Percentiles rank a stretch among this genome's conserved stretches.
phyloP scores from a whole-genome alignment of 1,140 invertebrate species.

The Pseudobourletiella spinata region DNA sequence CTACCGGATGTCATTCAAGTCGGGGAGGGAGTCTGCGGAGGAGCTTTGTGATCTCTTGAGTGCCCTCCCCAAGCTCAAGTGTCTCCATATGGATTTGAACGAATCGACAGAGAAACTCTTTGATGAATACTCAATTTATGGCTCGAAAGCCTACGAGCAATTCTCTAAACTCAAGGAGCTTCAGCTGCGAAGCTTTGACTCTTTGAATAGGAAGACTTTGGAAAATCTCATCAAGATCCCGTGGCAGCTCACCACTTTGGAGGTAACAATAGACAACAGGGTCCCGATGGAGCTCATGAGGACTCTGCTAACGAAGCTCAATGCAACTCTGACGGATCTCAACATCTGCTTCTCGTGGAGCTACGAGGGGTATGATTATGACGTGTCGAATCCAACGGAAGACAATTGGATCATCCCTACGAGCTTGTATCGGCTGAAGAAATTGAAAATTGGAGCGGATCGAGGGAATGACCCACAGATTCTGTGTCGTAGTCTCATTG shows the following conservation, averaged over 20 bases:
- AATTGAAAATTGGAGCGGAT: not conserved
- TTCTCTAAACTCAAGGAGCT: not conserved
- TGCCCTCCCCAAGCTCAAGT: not conserved
- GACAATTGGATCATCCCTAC: not conserved
- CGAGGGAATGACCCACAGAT: not conserved
- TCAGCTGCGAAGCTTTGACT: not conserved
- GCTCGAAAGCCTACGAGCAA: not conserved
- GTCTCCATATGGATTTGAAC: not conserved
- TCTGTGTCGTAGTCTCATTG: not conserved
- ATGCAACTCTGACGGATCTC: not conserved
- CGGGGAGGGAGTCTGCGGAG: not conserved
- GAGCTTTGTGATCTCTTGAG: not conserved
- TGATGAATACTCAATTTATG: not conserved
- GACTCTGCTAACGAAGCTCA: not conserved
- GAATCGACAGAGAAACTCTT: not conserved
- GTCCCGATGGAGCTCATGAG: not conserved
- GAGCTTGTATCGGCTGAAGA: not conserved
- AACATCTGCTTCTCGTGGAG: not conserved
- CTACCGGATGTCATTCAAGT: not conserved
- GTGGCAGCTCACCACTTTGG: not conserved
- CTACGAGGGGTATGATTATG: not conserved
- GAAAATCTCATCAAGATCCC: not conserved
- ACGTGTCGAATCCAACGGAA: not conserved
- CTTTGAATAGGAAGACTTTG: not conserved
- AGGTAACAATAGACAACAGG: not conserved